Conservation (phyloP, 2,888 invertebrate genomes). For the Volucella zonaria region DNA sequence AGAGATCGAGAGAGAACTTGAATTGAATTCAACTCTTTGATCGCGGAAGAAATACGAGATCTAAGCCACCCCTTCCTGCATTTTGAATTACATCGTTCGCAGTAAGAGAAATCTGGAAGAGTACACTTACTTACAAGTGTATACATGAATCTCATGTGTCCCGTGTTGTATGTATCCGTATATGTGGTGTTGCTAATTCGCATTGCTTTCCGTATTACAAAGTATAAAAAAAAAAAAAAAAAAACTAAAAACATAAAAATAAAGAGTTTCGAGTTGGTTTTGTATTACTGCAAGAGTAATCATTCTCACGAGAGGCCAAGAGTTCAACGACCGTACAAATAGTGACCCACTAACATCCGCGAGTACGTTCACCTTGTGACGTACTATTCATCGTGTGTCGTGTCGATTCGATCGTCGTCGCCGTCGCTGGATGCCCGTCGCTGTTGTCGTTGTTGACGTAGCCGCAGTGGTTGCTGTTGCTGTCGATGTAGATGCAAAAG, state of each 20-base stretch:
- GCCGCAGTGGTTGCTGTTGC: constrained; percentile 44
- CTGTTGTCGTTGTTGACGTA: constrained; percentile 14
- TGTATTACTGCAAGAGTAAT: constrained; percentile 55
- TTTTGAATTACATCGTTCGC: background rate
- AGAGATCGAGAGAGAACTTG: constrained; percentile 12
- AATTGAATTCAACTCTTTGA: constrained; percentile 33
- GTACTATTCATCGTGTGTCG: constrained; percentile 78
- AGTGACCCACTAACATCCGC: constrained; percentile 83
- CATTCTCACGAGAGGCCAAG: constrained; percentile 80
- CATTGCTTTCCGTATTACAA: background rate
- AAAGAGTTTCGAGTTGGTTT: constrained; percentile 17
- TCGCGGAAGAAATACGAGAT: background rate
- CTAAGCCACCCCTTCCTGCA: background rate
- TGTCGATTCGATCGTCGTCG: constrained; percentile 54
- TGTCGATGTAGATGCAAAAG: constrained; percentile 76
- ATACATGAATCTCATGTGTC: no score
- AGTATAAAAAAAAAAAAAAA: background rate
- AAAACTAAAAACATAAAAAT: background rate
- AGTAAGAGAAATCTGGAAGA: background rate
- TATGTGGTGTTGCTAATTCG: constrained; percentile 3
- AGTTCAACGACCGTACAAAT: constrained; percentile 83
- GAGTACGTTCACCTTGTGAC: constrained; percentile 83
- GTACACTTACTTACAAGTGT: background rate
- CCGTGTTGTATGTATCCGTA: background rate
- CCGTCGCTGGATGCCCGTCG: constrained; percentile 53